These are phyloP conservation scores for Erebia aethiops DNA, from an alignment of 2,888 invertebrate genomes.

Conservation along the genomic window DNA sequence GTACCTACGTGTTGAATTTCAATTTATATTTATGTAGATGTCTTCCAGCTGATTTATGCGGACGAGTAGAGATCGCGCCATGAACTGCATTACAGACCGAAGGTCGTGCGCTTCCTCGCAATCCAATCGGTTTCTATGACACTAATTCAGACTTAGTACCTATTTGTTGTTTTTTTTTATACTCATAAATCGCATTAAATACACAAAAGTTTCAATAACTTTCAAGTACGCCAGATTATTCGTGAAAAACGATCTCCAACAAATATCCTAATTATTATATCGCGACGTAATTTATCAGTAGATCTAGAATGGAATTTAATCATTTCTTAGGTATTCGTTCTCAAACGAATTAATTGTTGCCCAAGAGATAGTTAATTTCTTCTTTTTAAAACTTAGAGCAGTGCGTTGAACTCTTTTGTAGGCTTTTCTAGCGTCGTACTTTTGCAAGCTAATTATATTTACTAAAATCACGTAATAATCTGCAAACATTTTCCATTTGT, in stretches of 20 bases:
- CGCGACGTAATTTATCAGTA: background rate
- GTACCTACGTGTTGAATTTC: slow-evolving; percentile 65
- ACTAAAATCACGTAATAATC: background rate
- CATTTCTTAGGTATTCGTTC: background rate
- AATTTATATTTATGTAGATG: slow-evolving; percentile 62
- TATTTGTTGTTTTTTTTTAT: background rate
- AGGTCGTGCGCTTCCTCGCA: slow-evolving; percentile 63
- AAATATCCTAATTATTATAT: slow-evolving; percentile 2
- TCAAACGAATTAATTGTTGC: slow-evolving; percentile 6
- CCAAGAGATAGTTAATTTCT: slow-evolving; percentile 12
- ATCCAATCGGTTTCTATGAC: slow-evolving; percentile 61
- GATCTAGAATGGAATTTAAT: background rate
- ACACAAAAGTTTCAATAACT: slow-evolving; percentile 4
- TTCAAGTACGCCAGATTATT: background rate
- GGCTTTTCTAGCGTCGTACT: slow-evolving; percentile 39
- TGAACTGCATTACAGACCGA: slow-evolving; percentile 67
- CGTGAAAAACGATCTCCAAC: slow-evolving; percentile 5
- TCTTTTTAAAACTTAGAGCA: slow-evolving; percentile 33
- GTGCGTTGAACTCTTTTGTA: slow-evolving; percentile 78
- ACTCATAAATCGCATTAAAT: background rate
- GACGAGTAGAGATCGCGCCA: slow-evolving; percentile 63
- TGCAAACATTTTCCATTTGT: background rate
- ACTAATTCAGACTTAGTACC: slow-evolving; percentile 20
- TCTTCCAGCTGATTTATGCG: slow-evolving; percentile 72
- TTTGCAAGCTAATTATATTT: background rate